Conservation (phyloP, 2,888 invertebrate species). For the Rhaphigaster nebulosa region DNA sequence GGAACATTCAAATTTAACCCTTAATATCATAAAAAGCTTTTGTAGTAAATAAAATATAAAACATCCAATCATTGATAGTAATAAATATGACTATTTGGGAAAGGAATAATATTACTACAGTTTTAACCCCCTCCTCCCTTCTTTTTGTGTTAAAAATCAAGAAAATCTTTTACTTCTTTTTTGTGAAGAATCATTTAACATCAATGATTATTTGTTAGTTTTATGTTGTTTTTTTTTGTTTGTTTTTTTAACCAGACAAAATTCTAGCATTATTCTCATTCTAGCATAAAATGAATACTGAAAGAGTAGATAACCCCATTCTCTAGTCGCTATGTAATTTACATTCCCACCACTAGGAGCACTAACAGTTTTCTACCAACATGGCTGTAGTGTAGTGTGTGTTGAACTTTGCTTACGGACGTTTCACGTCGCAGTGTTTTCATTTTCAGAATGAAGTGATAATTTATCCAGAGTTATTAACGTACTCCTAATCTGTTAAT, state of each 20-base stretch:
- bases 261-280: background rate
- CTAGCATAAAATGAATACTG: background rate
- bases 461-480: background rate
- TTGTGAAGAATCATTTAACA: background rate
- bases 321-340: background rate
- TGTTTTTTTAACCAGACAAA: background rate
- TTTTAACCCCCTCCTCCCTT: background rate
- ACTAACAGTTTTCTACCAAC: slow-evolving; percentile 58
- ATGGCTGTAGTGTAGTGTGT: slow-evolving; percentile 60
- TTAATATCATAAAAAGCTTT: too few relatives aligned
- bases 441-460: slow-evolving; percentile 34
- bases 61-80: background rate
- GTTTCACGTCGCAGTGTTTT: slow-evolving; percentile 32
- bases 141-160: background rate
- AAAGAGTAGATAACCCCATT: background rate
- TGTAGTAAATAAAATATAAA: background rate
- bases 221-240: background rate
- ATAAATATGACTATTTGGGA: background rate
- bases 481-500: background rate
- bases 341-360: slow-evolving; percentile 60
- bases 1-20: background rate
- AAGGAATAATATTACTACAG: background rate
- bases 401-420: slow-evolving; percentile 34
- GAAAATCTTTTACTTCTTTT: background rate
- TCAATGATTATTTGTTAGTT: background rate